Conservation (phyloP, 2,113 vertebrate species). For the Semicossyphus pulcher region DNA sequence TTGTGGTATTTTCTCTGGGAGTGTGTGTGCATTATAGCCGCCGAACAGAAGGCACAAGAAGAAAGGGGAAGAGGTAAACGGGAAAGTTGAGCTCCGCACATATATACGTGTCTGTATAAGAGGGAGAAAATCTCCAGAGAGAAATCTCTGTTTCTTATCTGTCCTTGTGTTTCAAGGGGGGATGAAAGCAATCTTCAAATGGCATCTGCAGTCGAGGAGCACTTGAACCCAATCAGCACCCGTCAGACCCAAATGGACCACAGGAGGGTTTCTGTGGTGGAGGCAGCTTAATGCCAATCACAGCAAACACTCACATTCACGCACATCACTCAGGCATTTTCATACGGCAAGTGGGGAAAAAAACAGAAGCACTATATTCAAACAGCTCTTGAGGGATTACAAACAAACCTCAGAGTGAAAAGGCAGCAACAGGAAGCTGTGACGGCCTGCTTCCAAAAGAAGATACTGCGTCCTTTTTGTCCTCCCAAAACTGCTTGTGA, state of each 20-base stretch:
- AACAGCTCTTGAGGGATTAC: constrained; percentile 37
- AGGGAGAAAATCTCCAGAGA: constrained; percentile 35
- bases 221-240: constrained; percentile 78
- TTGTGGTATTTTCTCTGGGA: constrained; percentile 41
- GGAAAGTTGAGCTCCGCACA: constrained; percentile 17
- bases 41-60: constrained; percentile 28
- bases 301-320: constrained; percentile 48
- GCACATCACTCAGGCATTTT: constrained; percentile 55
- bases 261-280: constrained; percentile 47
- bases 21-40: neutral
- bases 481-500: constrained; percentile 28
- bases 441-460: constrained; percentile 35
- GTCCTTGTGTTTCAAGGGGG: constrained; percentile 69
- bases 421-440: constrained; percentile 15
- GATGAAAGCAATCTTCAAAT: constrained; percentile 77
- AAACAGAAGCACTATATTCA: constrained; percentile 44
- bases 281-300: constrained; percentile 69
- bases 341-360: neutral
- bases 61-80: constrained; percentile 3
- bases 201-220: constrained; percentile 69
- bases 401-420: constrained; percentile 25
- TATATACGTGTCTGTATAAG: constrained; percentile 28
- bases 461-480: constrained; percentile 34
- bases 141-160: constrained; percentile 65
- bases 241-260: constrained; percentile 75